Evolutionary conservation across 2,888 invertebrate species (phyloP).

Genomic region (Drosophila tanythrix): DNA sequence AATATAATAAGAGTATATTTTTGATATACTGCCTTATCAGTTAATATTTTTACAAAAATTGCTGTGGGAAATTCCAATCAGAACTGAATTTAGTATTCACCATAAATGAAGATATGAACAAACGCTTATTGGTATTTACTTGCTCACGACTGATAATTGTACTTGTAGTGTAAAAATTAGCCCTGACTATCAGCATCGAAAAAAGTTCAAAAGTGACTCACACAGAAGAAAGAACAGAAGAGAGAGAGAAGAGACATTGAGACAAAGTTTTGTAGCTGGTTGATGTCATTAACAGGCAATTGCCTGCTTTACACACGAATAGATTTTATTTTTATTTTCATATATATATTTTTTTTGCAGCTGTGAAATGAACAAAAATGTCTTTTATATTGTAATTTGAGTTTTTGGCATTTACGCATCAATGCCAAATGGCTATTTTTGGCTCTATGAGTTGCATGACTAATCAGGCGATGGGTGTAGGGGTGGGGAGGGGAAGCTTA

Average conservation of each 20-base stretch:
- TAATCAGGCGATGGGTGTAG: conserved; percentile 26
- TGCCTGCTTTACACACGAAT: conserved; percentile 51
- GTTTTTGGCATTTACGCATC: conserved; percentile 67
- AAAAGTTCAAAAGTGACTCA: conserved; percentile 49
- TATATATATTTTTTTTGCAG: conserved; percentile 7
- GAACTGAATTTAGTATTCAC: conserved; percentile 1
- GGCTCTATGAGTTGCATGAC: conserved; percentile 52
- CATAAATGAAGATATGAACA: conserved; percentile 16
- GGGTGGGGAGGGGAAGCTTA: not conserved
- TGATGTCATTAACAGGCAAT: conserved; percentile 59
- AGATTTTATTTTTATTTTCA: not conserved
- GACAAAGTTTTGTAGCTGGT: conserved; percentile 27
- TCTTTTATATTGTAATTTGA: conserved; percentile 69
- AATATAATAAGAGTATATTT: not conserved
- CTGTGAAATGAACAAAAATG: conserved; percentile 54
- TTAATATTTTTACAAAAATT: not conserved
- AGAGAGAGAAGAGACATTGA: conserved; percentile 6
- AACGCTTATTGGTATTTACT: conserved; percentile 1
- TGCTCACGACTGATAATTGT: conserved; percentile 29
- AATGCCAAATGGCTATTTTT: conserved; percentile 67
- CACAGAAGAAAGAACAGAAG: conserved; percentile 2
- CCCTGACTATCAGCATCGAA: conserved; percentile 39
- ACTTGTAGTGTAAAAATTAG: conserved; percentile 17
- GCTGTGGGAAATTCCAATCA: not conserved
- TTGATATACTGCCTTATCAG: not conserved